Conservation (phyloP, 2,797 vertebrate species). For the Synaphobranchus kaupii region DNA sequence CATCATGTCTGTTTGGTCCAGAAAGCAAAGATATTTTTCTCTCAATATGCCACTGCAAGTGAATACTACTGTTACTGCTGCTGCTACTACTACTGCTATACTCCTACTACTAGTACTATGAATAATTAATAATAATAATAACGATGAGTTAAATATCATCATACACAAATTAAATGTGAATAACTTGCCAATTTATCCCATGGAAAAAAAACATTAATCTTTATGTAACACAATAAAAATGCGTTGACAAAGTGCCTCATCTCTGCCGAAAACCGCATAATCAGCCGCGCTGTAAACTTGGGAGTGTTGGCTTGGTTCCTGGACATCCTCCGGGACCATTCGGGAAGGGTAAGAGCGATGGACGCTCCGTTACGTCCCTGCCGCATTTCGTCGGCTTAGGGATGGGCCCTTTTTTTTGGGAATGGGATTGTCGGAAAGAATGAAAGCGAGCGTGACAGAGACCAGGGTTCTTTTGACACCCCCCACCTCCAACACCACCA, state of each 20-base stretch:
- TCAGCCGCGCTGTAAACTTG: background rate
- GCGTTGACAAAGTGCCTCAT: background rate
- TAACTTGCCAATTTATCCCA: too few species aligned
- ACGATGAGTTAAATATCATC: background rate
- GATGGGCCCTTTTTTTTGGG: background rate
- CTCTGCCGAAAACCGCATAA: background rate
- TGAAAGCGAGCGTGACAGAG: background rate
- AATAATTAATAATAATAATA: background rate
- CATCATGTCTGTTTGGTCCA: background rate
- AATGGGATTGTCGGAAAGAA: background rate
- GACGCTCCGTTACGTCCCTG: background rate
- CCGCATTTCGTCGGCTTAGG: background rate
- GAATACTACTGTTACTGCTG: too few species aligned
- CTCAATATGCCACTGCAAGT: background rate
- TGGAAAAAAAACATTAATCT: background rate
- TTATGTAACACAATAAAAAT: background rate
- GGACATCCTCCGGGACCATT: background rate
- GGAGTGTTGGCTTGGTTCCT: too few species aligned
- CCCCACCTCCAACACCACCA: too few species aligned
- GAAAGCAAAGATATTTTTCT: background rate
- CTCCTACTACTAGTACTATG: too few species aligned
- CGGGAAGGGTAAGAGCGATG: background rate
- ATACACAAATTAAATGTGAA: too few species aligned
- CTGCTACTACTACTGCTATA: too few species aligned
- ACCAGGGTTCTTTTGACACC: too few species aligned